These are phyloP conservation scores for Bubo bubo DNA, from an alignment of 2,113 vertebrate species.

Conservation along the genomic window DNA sequence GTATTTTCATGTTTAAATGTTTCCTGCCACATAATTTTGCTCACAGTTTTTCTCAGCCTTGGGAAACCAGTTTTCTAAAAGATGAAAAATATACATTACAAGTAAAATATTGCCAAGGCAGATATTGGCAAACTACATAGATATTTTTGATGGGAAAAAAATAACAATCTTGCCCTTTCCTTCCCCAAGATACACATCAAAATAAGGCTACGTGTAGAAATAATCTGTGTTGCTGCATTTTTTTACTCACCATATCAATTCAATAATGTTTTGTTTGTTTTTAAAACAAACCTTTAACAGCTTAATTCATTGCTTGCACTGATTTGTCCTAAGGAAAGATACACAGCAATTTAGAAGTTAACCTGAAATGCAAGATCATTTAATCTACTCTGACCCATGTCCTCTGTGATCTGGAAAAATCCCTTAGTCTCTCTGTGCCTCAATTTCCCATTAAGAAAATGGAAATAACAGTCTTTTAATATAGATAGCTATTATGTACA, in stretches of 20 bases:
- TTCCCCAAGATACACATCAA: background rate
- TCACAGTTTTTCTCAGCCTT: slow-evolving; percentile 17
- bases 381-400: background rate
- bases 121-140: background rate
- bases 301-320: background rate
- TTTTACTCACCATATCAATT: background rate
- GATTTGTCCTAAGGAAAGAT: background rate
- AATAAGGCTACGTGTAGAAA: background rate
- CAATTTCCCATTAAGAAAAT: background rate
- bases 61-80: background rate
- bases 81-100: background rate
- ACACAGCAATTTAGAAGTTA: background rate
- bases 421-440: background rate
- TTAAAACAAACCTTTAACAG: background rate
- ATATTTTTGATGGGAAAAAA: slow-evolving; percentile 9
- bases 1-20: background rate
- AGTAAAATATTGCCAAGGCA: background rate
- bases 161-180: background rate
- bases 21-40: slow-evolving; percentile 12
- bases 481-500: background rate
- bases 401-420: background rate
- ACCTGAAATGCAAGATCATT: background rate
- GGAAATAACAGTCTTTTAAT: background rate
- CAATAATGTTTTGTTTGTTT: background rate
- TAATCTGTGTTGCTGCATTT: background rate